Conservation (phyloP, 1,140 invertebrate genomes). For the Mya arenaria region DNA sequence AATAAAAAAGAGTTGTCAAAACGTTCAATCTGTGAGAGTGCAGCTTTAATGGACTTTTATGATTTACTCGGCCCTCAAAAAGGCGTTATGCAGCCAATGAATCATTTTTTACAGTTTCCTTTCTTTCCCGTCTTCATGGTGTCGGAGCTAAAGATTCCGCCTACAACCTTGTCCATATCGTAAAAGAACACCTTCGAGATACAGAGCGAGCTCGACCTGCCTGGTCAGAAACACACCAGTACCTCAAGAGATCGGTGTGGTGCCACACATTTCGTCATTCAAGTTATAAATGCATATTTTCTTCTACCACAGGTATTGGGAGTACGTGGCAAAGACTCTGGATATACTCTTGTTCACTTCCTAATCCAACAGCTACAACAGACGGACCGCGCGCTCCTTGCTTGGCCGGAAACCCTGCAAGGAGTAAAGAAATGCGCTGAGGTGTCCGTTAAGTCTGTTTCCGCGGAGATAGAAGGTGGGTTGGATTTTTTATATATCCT, state of each 20-base stretch:
- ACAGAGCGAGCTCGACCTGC: background rate
- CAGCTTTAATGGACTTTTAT: no score
- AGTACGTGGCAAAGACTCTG: constrained; percentile 60
- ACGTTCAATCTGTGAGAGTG: no score
- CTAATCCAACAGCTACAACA: constrained; percentile 64
- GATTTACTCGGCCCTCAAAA: no score
- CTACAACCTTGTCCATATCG: background rate
- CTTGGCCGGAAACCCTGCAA: constrained; percentile 58
- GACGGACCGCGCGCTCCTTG: constrained; percentile 57
- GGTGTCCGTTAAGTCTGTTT: constrained; percentile 65
- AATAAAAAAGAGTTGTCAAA: no score
- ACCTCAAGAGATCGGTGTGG: background rate
- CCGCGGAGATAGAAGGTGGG: constrained; percentile 68
- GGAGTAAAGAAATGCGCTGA: constrained; percentile 60
- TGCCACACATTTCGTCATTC: background rate
- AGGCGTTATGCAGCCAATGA: no score
- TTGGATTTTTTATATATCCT: no score
- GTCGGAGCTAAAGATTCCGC: background rate
- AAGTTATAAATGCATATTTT: constrained; percentile 1
- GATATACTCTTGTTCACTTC: constrained; percentile 62
- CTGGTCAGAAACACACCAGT: background rate
- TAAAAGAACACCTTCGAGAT: no score
- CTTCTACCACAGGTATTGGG: constrained; percentile 58
- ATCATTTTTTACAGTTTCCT: no score
- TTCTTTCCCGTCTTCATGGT: no score